Percentiles rank a stretch among this genome's conserved stretches.
Conservation (phyloP, 1,140 invertebrate genomes). For the Drosophila saltans region DNA sequence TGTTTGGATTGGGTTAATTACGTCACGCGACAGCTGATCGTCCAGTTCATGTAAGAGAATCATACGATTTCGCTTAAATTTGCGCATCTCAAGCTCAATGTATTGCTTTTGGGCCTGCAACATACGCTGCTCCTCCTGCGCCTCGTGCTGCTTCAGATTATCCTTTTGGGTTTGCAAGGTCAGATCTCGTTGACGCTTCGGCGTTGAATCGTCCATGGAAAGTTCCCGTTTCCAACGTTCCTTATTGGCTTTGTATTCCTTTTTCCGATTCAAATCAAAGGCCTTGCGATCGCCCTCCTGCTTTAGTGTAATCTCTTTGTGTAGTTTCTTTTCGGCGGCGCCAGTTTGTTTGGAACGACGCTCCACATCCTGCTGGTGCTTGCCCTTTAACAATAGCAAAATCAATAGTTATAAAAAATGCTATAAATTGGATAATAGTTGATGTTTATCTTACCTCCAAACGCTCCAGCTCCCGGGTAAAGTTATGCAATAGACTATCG, state of each 20-base stretch:
- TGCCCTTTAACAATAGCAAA: constrained; percentile 83
- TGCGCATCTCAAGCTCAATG: constrained; percentile 95
- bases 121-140: constrained; percentile 94
- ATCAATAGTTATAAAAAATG: background rate
- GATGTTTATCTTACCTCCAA: constrained; percentile 86
- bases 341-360: constrained; percentile 94
- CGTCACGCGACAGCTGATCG: constrained; percentile 95
- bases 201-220: constrained; percentile 94
- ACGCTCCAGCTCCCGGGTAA: constrained; percentile 96
- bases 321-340: constrained; percentile 95
- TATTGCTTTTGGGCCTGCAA: constrained; percentile 95
- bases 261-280: constrained; percentile 96
- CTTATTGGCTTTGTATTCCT: constrained; percentile 99
- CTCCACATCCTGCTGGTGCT: constrained; percentile 95
- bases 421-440: background rate
- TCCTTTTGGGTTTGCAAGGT: constrained; percentile 96
- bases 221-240: constrained; percentile 97
- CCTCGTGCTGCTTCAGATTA: constrained; percentile 94
- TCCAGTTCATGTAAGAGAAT: constrained; percentile 94
- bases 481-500: constrained; percentile 94
- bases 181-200: constrained; percentile 95
- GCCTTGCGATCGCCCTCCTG: constrained; percentile 94
- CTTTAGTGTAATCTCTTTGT: constrained; percentile 94
- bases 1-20: constrained; percentile 72
- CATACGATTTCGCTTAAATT: constrained; percentile 95